Evolutionary conservation across 2,888 invertebrate species (phyloP).

Genomic region (Cosmopolites sordidus): DNA sequence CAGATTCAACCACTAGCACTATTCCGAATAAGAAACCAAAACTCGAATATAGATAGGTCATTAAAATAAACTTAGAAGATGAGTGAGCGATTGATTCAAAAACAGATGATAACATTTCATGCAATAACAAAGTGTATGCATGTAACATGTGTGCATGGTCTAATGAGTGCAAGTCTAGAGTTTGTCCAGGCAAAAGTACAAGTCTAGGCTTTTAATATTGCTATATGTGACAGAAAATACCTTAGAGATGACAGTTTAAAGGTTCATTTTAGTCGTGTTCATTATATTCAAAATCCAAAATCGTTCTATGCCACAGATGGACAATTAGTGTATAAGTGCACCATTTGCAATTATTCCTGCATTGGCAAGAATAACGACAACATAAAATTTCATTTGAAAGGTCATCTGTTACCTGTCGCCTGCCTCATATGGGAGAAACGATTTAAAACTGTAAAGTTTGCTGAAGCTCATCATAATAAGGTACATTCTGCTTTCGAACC

Average conservation of each 20-base stretch:
- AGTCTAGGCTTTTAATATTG: too few species aligned
- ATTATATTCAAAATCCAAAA: too few species aligned
- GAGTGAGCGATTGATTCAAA: constrained; percentile 29
- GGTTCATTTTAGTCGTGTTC: neutral
- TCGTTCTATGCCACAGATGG: too few species aligned
- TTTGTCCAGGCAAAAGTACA: constrained; percentile 36
- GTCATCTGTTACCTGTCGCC: constrained; percentile 46
- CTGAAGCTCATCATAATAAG: constrained; percentile 20
- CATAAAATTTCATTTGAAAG: constrained; percentile 47
- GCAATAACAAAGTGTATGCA: constrained; percentile 32
- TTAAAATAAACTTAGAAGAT: constrained; percentile 14
- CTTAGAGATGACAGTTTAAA: constrained; percentile 31
- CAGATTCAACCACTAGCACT: neutral
- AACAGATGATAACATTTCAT: constrained; percentile 29
- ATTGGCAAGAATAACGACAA: constrained; percentile 31
- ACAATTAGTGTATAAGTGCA: constrained; percentile 38
- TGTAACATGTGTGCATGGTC: constrained; percentile 31
- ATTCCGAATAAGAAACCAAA: neutral
- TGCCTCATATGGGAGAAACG: constrained; percentile 45
- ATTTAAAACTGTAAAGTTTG: constrained; percentile 23
- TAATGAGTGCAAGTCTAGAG: constrained; percentile 40
- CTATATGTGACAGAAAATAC: constrained; percentile 35
- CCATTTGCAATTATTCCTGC: constrained; percentile 43
- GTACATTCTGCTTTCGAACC: too few species aligned
- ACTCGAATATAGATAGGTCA: constrained; percentile 1